Conservation (phyloP, 1,140 invertebrate genomes). For the Sarcophaga peregrina region DNA sequence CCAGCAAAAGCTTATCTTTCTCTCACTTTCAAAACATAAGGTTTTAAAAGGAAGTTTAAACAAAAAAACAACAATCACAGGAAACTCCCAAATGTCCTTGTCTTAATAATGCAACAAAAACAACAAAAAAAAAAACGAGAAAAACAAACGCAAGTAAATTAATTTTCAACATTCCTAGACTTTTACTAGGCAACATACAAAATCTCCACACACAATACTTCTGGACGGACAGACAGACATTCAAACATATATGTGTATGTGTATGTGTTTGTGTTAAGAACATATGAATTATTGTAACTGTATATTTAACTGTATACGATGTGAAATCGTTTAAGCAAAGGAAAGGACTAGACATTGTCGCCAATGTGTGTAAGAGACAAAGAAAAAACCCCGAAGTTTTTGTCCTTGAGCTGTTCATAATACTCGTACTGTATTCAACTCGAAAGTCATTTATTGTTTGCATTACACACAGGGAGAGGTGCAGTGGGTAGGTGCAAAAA, state of each 20-base stretch:
- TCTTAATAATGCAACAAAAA: neutral
- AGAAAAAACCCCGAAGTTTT: neutral
- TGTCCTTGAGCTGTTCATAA: slow-evolving; percentile 21
- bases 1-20: neutral
- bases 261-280: no score
- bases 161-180: slow-evolving; percentile 42
- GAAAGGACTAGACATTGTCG: slow-evolving; percentile 33
- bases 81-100: slow-evolving; percentile 45
- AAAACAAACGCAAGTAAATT: slow-evolving; percentile 42
- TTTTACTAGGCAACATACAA: no score
- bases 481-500: no score
- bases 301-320: neutral
- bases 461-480: no score
- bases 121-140: neutral
- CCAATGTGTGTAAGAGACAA: neutral
- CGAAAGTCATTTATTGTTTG: no score
- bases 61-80: slow-evolving; percentile 17
- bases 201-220: no score
- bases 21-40: neutral
- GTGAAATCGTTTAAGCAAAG: neutral
- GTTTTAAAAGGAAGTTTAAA: slow-evolving; percentile 28
- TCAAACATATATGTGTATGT: neutral
- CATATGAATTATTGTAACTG: neutral
- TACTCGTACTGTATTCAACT: no score
- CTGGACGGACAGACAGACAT: no score